Conservation (phyloP, 2,888 invertebrate genomes). For the Podotricha telesiphe region DNA sequence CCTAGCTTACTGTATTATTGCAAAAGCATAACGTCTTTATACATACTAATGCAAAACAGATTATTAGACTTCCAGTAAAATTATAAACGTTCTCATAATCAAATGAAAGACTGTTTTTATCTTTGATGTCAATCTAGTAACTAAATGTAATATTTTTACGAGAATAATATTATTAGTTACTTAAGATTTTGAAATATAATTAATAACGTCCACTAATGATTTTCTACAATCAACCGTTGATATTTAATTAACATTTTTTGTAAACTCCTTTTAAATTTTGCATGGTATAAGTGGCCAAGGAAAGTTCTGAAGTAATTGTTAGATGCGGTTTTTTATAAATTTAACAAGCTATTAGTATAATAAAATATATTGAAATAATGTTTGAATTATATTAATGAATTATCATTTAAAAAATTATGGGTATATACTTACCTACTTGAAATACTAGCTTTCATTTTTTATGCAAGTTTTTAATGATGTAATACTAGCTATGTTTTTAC, state of each 20-base stretch:
- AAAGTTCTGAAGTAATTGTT: neutral
- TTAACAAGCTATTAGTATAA: neutral
- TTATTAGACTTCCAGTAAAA: neutral
- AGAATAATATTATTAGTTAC: too few relatives aligned
- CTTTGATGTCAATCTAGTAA: neutral
- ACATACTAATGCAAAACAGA: neutral
- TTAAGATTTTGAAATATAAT: neutral
- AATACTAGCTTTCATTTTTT: too few relatives aligned
- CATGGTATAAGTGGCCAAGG: neutral
- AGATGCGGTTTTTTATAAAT: neutral
- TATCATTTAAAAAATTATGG: too few relatives aligned
- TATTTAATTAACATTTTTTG: slow-evolving; percentile 10
- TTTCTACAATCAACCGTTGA: neutral
- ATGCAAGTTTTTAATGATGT: too few relatives aligned
- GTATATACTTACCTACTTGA: too few relatives aligned
- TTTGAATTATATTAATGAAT: neutral
- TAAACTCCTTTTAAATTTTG: slow-evolving; percentile 10
- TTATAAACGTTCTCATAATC: neutral
- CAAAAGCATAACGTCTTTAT: slow-evolving; percentile 31
- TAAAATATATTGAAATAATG: neutral
- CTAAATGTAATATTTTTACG: too few relatives aligned
- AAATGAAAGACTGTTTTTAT: neutral
- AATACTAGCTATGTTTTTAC: too few relatives aligned
- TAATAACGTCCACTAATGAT: slow-evolving; percentile 6
- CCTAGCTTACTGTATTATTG: slow-evolving; percentile 34